These are phyloP conservation scores for Melanerpes aurifrons DNA, from an alignment of 2,113 vertebrate species.

Conservation along the genomic window DNA sequence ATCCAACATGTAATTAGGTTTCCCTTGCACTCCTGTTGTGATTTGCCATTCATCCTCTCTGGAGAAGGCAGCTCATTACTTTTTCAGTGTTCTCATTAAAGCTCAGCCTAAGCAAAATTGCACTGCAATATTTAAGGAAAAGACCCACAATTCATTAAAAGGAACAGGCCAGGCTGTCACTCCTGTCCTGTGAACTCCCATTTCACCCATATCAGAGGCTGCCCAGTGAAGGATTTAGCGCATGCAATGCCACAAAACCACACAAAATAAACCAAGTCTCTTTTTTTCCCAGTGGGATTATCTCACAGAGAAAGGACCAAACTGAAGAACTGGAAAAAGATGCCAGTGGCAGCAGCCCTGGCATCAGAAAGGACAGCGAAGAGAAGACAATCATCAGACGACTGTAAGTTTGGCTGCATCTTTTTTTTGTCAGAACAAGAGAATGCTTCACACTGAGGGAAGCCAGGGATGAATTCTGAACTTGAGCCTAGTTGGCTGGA, in stretches of 20 bases:
- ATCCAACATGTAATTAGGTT: not conserved
- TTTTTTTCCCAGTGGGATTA: slow-evolving; percentile 80
- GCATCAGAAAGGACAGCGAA: slow-evolving; percentile 54
- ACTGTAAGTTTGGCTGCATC: slow-evolving; percentile 80
- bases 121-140: not conserved
- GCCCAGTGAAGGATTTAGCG: not conserved
- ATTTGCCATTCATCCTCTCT: not conserved
- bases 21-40: not conserved
- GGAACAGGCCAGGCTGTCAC: not conserved
- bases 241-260: not conserved
- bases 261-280: not conserved
- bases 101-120: not conserved
- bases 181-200: not conserved
- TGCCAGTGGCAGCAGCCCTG: slow-evolving; percentile 27
- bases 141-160: not conserved
- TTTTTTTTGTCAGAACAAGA: not conserved
- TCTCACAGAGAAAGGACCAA: slow-evolving; percentile 76
- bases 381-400: slow-evolving; percentile 86
- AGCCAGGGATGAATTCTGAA: not conserved
- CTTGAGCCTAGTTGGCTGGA: not conserved
- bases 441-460: not conserved
- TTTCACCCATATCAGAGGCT: not conserved
- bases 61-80: not conserved
- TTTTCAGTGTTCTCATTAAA: not conserved
- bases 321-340: slow-evolving; percentile 71